Percentiles rank a stretch among this genome's conserved stretches.
Evolutionary conservation across 2,113 vertebrate species (phyloP).

Genomic region (Corythornis vintsioides): DNA sequence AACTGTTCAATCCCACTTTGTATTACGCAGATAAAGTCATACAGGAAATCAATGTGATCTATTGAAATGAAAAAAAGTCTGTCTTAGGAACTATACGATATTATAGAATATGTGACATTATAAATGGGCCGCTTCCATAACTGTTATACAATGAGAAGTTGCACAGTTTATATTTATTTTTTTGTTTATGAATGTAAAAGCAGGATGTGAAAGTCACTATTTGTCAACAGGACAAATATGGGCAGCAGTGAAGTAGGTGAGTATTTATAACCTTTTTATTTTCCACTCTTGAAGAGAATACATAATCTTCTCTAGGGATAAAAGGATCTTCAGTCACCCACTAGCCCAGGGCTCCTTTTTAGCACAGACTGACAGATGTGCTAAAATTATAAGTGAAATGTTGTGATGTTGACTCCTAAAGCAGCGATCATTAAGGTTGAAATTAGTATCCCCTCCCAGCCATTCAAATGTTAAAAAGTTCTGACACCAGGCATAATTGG

Average conservation of each 20-base stretch:
- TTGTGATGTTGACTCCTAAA: slow-evolving; percentile 71
- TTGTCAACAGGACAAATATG: slow-evolving; percentile 48
- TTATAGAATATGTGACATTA: slow-evolving; percentile 66
- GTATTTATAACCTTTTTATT: slow-evolving; percentile 55
- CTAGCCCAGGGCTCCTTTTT: slow-evolving; percentile 65
- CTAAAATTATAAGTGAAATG: slow-evolving; percentile 67
- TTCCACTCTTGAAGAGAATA: slow-evolving; percentile 52
- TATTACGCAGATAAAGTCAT: slow-evolving; percentile 93
- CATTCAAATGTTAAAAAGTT: slow-evolving; percentile 70
- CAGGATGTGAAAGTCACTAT: slow-evolving; percentile 23
- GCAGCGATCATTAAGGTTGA: slow-evolving; percentile 67
- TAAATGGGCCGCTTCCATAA: slow-evolving; percentile 64
- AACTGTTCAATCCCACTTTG: slow-evolving; percentile 82
- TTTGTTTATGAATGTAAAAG: slow-evolving; percentile 48
- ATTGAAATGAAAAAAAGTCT: slow-evolving; percentile 82
- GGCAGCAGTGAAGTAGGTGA: slow-evolving; percentile 46
- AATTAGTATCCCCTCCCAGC: slow-evolving; percentile 70
- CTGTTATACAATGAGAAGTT: slow-evolving; percentile 60
- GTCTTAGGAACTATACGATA: slow-evolving; percentile 61
- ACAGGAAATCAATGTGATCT: slow-evolving; percentile 91
- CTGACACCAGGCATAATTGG: slow-evolving; percentile 60
- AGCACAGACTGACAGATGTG: slow-evolving; percentile 65
- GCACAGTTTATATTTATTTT: slow-evolving; percentile 62
- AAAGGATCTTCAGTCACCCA: slow-evolving; percentile 63
- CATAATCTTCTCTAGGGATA: slow-evolving; percentile 56